These are phyloP conservation scores for Trichomycterus rosablanca DNA, from an alignment of 2,113 vertebrate genomes.

Conservation along the genomic window DNA sequence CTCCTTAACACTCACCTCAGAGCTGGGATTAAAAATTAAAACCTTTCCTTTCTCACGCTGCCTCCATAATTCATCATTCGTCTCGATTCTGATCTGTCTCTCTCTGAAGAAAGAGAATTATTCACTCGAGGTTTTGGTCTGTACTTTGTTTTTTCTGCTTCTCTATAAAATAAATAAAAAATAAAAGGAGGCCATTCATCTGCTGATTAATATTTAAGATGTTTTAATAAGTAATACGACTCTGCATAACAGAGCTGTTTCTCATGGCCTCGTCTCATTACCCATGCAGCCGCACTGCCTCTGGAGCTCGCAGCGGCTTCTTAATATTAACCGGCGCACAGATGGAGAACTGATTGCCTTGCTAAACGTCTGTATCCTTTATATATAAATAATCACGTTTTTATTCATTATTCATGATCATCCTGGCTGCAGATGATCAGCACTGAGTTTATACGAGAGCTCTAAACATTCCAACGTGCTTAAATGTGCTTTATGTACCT, in stretches of 20 bases:
- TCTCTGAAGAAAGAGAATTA: conserved; percentile 54
- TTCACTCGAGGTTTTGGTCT: conserved; percentile 45
- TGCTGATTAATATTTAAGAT: conserved; percentile 68
- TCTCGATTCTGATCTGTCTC: conserved; percentile 58
- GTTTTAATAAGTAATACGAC: conserved; percentile 71
- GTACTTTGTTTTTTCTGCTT: conserved; percentile 10
- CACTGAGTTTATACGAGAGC: conserved; percentile 22
- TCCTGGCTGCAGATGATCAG: conserved; percentile 59
- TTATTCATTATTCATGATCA: conserved; percentile 67
- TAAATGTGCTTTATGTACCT: too few species aligned
- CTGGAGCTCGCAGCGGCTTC: conserved; percentile 63
- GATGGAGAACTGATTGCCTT: conserved; percentile 67
- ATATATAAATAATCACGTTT: conserved; percentile 60
- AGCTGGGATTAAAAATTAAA: conserved; percentile 58
- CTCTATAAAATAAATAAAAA: conserved; percentile 50
- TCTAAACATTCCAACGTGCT: too few species aligned
- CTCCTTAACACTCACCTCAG: conserved; percentile 51
- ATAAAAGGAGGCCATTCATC: conserved; percentile 63
- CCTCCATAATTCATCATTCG: conserved; percentile 69
- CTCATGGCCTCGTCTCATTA: conserved; percentile 54
- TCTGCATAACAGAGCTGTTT: conserved; percentile 64
- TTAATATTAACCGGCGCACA: conserved; percentile 68
- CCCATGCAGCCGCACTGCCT: conserved; percentile 64
- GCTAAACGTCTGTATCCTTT: conserved; percentile 64
- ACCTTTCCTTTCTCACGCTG: conserved; percentile 49